Percentiles rank a stretch among this genome's conserved stretches.
Evolutionary conservation across 2,888 invertebrate genomes (phyloP).

Genomic region (Trichacis sp.): DNA sequence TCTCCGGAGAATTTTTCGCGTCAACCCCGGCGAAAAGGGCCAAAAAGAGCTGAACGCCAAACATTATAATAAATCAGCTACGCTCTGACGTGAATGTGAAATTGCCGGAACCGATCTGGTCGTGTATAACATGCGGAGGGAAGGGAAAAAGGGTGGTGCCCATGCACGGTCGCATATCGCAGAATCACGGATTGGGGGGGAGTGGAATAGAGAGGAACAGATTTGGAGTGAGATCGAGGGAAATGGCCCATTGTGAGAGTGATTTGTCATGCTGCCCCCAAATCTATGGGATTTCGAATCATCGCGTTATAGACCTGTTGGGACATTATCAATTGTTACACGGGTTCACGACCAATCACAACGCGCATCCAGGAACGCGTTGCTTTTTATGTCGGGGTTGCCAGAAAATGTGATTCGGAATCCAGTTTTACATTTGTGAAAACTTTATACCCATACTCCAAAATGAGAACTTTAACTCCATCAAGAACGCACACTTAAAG

Average conservation of each 20-base stretch:
- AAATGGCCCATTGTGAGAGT: conserved; percentile 63
- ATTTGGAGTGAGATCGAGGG: conserved; percentile 41
- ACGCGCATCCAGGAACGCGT: no score
- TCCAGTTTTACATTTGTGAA: no score
- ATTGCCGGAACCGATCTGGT: conserved; percentile 67
- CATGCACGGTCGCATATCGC: conserved; percentile 37
- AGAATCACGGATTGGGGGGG: conserved; percentile 36
- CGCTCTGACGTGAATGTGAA: conserved; percentile 63
- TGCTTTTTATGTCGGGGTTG: no score
- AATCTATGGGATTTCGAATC: conserved; percentile 57
- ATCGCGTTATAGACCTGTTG: conserved; percentile 50
- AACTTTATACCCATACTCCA: no score
- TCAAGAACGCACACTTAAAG: no score
- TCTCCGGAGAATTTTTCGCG: no score
- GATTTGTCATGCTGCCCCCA: conserved; percentile 66
- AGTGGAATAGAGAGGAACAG: conserved; percentile 28
- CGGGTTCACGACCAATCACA: no score
- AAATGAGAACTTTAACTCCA: no score
- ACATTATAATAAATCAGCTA: conserved; percentile 62
- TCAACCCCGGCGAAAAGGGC: conserved; percentile 26
- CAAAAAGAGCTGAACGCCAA: conserved; percentile 49
- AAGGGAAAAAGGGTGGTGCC: conserved; percentile 47
- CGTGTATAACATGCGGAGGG: conserved; percentile 57
- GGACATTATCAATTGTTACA: conserved; percentile 62
- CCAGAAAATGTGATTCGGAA: no score